phyloP scores from a whole-genome alignment of 2,888 invertebrate species.

The Podotricha telesiphe region DNA sequence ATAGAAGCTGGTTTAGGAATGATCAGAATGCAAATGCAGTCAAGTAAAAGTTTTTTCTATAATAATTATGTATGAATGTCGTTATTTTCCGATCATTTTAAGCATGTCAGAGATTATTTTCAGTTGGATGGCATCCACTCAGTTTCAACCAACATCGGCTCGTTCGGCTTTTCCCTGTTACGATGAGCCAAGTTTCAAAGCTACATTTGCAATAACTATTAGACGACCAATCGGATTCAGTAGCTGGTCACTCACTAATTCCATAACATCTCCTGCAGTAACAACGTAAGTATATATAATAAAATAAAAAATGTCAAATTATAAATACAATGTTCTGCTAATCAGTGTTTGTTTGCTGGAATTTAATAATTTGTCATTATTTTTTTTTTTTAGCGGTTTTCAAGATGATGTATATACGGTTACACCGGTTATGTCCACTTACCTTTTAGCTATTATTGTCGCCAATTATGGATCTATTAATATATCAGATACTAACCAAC shows the following conservation, averaged over 20 bases:
- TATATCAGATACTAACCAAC: constrained; percentile 26
- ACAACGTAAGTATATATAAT: constrained; percentile 58
- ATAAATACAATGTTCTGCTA: not conserved
- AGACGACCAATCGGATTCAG: constrained; percentile 78
- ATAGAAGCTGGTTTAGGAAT: constrained; percentile 70
- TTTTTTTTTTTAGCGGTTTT: constrained; percentile 54
- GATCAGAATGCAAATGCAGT: constrained; percentile 43
- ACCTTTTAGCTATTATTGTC: constrained; percentile 87
- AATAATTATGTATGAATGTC: not conserved
- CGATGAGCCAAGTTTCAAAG: constrained; percentile 92
- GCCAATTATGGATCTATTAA: constrained; percentile 79
- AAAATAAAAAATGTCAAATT: not conserved
- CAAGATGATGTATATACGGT: constrained; percentile 62
- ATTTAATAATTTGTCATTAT: not conserved
- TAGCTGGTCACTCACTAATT: constrained; percentile 85
- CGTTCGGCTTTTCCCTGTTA: constrained; percentile 91
- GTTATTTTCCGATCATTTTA: not conserved
- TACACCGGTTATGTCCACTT: constrained; percentile 85
- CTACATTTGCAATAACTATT: constrained; percentile 88
- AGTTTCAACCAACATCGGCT: constrained; percentile 87
- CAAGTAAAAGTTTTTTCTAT: constrained; percentile 52
- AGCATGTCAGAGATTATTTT: constrained; percentile 33
- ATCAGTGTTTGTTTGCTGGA: not conserved
- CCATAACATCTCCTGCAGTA: constrained; percentile 49
- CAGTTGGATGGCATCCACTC: constrained; percentile 86